Evolutionary conservation across 1,140 invertebrate species (phyloP).

Genomic region (Drosophila parabipectinata): DNA sequence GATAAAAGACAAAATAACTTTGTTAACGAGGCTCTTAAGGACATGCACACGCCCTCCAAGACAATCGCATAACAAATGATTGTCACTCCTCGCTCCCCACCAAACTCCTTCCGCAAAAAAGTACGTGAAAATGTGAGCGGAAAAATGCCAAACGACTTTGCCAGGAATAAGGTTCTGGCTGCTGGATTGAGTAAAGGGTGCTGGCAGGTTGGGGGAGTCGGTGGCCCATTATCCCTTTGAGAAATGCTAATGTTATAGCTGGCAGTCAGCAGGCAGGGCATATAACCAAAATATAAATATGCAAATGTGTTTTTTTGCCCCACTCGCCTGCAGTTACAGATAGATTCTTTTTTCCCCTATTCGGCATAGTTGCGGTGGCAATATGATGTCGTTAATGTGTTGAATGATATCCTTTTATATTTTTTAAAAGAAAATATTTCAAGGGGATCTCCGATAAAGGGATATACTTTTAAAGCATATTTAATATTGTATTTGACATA

Average conservation of each 20-base stretch:
- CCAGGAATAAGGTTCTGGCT: slow-evolving; percentile 13
- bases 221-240: slow-evolving; percentile 70
- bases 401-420: slow-evolving; percentile 57
- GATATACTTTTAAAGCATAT: too few species aligned
- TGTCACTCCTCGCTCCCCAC: not conserved
- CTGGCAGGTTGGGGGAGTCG: not conserved
- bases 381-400: slow-evolving; percentile 78
- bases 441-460: not conserved
- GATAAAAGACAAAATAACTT: slow-evolving; percentile 83
- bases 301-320: slow-evolving; percentile 63
- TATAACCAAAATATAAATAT: slow-evolving; percentile 76
- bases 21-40: slow-evolving; percentile 81
- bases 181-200: not conserved
- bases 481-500: too few species aligned
- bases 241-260: slow-evolving; percentile 74
- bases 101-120: slow-evolving; percentile 28
- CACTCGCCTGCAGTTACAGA: slow-evolving; percentile 17
- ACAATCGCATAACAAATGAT: slow-evolving; percentile 46
- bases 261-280: slow-evolving; percentile 15
- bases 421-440: not conserved
- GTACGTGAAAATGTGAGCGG: slow-evolving; percentile 52
- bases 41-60: slow-evolving; percentile 51
- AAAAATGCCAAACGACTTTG: slow-evolving; percentile 70
- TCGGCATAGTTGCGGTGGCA: slow-evolving; percentile 65
- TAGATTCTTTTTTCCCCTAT: slow-evolving; percentile 11